Conservation (phyloP, 2,113 vertebrate species). For the Echinops telfairi region DNA sequence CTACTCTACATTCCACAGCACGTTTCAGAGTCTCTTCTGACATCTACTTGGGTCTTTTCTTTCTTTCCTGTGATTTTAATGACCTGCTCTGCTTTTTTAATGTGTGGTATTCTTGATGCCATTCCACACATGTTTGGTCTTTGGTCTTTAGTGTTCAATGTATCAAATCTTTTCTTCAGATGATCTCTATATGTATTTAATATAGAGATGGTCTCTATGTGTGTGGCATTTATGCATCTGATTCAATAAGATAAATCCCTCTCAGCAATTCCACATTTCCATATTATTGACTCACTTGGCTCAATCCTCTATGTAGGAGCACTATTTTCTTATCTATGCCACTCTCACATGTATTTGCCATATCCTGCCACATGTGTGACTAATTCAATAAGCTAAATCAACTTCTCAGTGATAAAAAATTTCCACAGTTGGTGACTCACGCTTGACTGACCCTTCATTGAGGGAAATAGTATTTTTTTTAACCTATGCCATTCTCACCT, state of each 20-base stretch:
- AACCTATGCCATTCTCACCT: not conserved
- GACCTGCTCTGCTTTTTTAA: too few relatives aligned
- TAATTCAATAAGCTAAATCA: conserved; percentile 60
- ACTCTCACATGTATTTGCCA: not conserved
- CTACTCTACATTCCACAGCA: too few relatives aligned
- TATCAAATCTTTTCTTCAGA: too few relatives aligned
- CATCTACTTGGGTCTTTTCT: too few relatives aligned
- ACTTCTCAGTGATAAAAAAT: conserved; percentile 59
- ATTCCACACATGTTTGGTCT: too few relatives aligned
- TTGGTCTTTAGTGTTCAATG: too few relatives aligned
- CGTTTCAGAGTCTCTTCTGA: too few relatives aligned
- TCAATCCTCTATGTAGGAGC: conserved; percentile 51
- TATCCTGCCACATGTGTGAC: conserved; percentile 37
- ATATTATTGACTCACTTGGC: conserved; percentile 57
- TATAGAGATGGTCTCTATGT: too few relatives aligned
- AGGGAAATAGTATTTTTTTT: not conserved
- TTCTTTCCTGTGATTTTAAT: too few relatives aligned
- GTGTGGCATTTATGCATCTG: not conserved
- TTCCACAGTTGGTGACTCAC: conserved; percentile 7
- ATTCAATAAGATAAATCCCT: conserved; percentile 51
- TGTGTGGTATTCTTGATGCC: too few relatives aligned
- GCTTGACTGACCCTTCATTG: not conserved
- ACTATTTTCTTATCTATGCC: conserved; percentile 19
- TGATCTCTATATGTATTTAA: too few relatives aligned
- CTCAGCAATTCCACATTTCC: conserved; percentile 65